Conservation (phyloP, 2,113 vertebrate species). For the Symphodus melops region DNA sequence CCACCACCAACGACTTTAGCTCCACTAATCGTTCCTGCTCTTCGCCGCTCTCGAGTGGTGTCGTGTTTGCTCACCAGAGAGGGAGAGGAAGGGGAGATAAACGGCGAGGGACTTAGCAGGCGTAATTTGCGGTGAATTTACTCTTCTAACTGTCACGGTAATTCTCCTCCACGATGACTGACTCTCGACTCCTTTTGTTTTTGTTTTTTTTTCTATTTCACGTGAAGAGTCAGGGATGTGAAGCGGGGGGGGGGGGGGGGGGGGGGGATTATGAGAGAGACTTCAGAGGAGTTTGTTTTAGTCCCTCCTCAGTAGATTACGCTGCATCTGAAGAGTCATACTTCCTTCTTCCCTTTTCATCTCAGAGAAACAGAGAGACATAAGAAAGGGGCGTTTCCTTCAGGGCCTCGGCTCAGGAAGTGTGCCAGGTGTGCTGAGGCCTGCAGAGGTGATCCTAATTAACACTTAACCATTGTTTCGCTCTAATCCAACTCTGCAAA, state of each 20-base stretch:
- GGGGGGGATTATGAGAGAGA: slow-evolving; percentile 51
- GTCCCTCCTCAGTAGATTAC: slow-evolving; percentile 31
- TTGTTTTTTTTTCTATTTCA: slow-evolving; percentile 51
- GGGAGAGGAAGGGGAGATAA: slow-evolving; percentile 27
- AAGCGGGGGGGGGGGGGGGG: slow-evolving; percentile 52
- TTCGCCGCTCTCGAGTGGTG: slow-evolving; percentile 43
- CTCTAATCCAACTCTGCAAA: slow-evolving; percentile 26
- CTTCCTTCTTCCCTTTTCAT: slow-evolving; percentile 41
- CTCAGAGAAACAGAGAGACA: slow-evolving; percentile 1
- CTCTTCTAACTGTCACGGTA: slow-evolving; percentile 60
- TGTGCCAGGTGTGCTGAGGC: slow-evolving; percentile 26
- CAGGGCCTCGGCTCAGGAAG: background rate
- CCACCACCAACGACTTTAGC: slow-evolving; percentile 48
- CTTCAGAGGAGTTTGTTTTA: slow-evolving; percentile 30
- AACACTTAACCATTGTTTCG: slow-evolving; percentile 5
- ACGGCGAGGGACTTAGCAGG: slow-evolving; percentile 53
- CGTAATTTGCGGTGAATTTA: slow-evolving; percentile 69
- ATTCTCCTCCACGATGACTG: slow-evolving; percentile 51
- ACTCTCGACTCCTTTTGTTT: slow-evolving; percentile 43
- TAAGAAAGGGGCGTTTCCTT: slow-evolving; percentile 7
- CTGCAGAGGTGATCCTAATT: slow-evolving; percentile 45
- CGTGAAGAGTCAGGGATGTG: slow-evolving; percentile 32
- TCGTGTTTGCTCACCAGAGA: slow-evolving; percentile 43
- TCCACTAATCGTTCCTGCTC: slow-evolving; percentile 62
- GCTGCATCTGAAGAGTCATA: slow-evolving; percentile 49